Percentiles rank a stretch among this genome's conserved stretches.
Evolutionary conservation across 2,797 vertebrate species (phyloP).

Genomic region (Danio aesculapii): DNA sequence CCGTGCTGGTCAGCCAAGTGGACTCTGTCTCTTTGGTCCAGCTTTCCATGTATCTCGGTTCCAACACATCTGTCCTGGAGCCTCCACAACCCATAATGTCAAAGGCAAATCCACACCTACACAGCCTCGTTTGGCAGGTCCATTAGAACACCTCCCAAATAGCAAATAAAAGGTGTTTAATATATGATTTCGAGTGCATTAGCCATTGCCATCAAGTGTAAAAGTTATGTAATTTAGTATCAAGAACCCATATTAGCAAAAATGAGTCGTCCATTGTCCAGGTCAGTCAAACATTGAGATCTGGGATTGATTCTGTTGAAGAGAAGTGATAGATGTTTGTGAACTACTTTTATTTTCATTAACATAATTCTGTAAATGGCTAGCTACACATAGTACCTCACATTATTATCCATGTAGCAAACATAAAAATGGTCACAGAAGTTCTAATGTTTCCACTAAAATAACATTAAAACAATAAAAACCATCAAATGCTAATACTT

Average conservation of each 20-base stretch:
- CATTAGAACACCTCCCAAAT: constrained; percentile 7
- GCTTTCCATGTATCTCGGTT: constrained; percentile 83
- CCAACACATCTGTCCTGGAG: constrained; percentile 83
- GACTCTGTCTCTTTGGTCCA: constrained; percentile 87
- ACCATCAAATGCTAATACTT: too few relatives aligned
- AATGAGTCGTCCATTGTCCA: constrained; percentile 26
- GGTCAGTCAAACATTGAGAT: not conserved
- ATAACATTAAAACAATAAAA: too few relatives aligned
- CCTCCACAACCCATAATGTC: constrained; percentile 82
- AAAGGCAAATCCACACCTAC: constrained; percentile 22
- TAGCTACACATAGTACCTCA: too few relatives aligned
- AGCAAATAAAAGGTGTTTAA: not conserved
- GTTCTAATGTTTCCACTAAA: too few relatives aligned
- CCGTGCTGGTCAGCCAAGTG: constrained; percentile 83
- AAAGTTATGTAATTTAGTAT: not conserved
- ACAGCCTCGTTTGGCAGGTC: constrained; percentile 1
- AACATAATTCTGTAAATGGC: too few relatives aligned
- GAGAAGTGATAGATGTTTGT: constrained; percentile 14
- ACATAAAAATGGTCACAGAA: too few relatives aligned
- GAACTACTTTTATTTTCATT: too few relatives aligned
- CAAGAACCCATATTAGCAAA: not conserved
- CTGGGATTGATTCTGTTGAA: constrained; percentile 39
- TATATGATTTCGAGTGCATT: not conserved
- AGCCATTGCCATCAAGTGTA: not conserved
- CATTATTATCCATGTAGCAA: too few relatives aligned